Percentiles rank a stretch among this genome's conserved stretches.
These are phyloP conservation scores for Morpho deidamia DNA, from an alignment of 2,888 invertebrate species.

Conservation along the genomic window DNA sequence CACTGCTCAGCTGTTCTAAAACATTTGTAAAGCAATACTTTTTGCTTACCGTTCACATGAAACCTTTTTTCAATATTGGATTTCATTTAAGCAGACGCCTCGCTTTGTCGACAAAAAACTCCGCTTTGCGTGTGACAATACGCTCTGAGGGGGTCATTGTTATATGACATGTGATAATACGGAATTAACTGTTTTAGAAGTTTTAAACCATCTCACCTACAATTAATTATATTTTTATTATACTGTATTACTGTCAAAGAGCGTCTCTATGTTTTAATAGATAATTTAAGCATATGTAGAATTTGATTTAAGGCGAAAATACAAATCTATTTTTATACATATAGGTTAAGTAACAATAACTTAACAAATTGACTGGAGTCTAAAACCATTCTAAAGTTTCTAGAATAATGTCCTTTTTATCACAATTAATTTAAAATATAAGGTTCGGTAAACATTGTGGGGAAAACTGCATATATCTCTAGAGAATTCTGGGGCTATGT, in stretches of 20 bases:
- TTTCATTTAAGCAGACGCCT: slow-evolving; percentile 18
- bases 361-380: too few relatives aligned
- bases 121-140: slow-evolving; percentile 54
- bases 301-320: too few relatives aligned
- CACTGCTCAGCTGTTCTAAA: slow-evolving; percentile 53
- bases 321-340: too few relatives aligned
- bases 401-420: too few relatives aligned
- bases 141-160: slow-evolving; percentile 47
- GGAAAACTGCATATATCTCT: too few relatives aligned
- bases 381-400: too few relatives aligned
- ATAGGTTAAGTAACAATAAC: too few relatives aligned
- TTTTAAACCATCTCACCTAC: neutral
- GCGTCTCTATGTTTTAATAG: too few relatives aligned
- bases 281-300: too few relatives aligned
- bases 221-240: neutral
- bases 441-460: too few relatives aligned
- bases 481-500: too few relatives aligned
- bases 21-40: slow-evolving; percentile 44
- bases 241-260: neutral
- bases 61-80: slow-evolving; percentile 36
- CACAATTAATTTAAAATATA: too few relatives aligned
- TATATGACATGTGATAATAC: slow-evolving; percentile 16
- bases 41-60: slow-evolving; percentile 46
- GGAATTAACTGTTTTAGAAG: slow-evolving; percentile 4
- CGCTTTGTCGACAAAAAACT: slow-evolving; percentile 51